Evolutionary conservation across 1,140 invertebrate genomes (phyloP), one percentile per base, ranked within the genome.

Genomic region (Calephelis virginiensis): DNA sequence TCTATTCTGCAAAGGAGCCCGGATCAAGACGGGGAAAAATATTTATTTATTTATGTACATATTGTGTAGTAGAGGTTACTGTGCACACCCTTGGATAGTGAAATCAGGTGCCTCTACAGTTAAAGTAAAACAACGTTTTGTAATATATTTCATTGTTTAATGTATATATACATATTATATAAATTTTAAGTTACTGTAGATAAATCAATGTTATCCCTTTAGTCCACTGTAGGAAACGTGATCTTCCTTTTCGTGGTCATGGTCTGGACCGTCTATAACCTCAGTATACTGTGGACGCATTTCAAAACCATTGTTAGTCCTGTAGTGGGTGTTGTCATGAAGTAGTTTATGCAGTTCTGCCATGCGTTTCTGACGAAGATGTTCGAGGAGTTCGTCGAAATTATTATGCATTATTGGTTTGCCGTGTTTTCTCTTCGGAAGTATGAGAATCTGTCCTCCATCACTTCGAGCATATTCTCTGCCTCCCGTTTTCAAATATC

Each of bases 401-500:
- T 85, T 73, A 11, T 68, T 69, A 50, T 74, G 50, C 28, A 38
- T n/a, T n/a, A 45, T 28, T 38, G 62, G 64, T 53, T 67, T 68
- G 0, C 66, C 48, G n/a, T 59, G 28, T 38, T 71, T 69, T 45
- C 69, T 67, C 61, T 73, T 82, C 0, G 85, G 86, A 0, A 87
- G 70, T 40, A 89, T 87, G 4, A 89, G 73, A 65, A 83, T 72
- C 62, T 87, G 83, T 7, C 83, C 83, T 2, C 83, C 83, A 3
- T 80, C 78, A 5, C 80, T 77, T 8, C 82, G 75, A 1, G 71
- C 73, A 75, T 87, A 89, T 40, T 82, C 80, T 40, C 85, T 73
- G 6, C 85, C 86, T 13, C 83, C 83, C 0, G 79, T 74, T 68
- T 85, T 87, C 28, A 83, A 45, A 72, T 86, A 87, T 65, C 86